phyloP scores from a whole-genome alignment of 2,797 vertebrate genomes.

The Zenarchopterus dispar region DNA sequence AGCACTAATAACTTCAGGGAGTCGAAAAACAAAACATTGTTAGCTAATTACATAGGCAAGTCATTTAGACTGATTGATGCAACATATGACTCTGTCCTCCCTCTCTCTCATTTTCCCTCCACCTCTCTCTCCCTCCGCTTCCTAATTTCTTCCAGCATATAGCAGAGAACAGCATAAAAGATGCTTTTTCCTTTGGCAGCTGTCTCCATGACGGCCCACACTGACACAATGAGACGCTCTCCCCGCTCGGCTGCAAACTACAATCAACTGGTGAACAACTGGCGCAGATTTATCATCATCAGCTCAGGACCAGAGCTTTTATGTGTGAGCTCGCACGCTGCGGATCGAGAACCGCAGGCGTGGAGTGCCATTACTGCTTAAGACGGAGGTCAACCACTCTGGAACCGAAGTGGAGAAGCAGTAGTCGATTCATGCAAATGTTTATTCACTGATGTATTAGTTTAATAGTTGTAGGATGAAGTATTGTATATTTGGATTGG shows the following conservation, averaged over 20 bases:
- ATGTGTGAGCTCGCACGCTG: conserved; percentile 58
- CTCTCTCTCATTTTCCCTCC: conserved; percentile 25
- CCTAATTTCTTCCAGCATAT: conserved; percentile 66
- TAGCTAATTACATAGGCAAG: conserved; percentile 83
- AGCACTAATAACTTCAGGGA: conserved; percentile 80
- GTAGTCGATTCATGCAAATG: conserved; percentile 30
- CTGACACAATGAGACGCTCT: conserved; percentile 70
- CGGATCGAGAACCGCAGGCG: conserved; percentile 58
- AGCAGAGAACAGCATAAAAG: conserved; percentile 55
- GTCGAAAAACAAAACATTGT: conserved; percentile 80
- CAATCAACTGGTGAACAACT: conserved; percentile 78
- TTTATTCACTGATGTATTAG: conserved; percentile 35
- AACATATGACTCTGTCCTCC: conserved; percentile 70
- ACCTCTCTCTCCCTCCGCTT: conserved; percentile 15
- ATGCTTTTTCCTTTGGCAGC: conserved; percentile 71
- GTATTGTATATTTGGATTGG: conserved; percentile 3
- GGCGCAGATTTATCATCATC: conserved; percentile 78
- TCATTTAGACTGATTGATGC: conserved; percentile 83
- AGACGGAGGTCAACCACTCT: conserved; percentile 62
- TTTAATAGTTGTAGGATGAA: conserved; percentile 50
- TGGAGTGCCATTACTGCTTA: conserved; percentile 50
- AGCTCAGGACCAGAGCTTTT: conserved; percentile 57
- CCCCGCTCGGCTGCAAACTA: conserved; percentile 71
- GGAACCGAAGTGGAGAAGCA: conserved; percentile 28
- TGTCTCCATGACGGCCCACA: conserved; percentile 66